phyloP scores from a whole-genome alignment of 2,797 vertebrate genomes.

The Morus bassanus region DNA sequence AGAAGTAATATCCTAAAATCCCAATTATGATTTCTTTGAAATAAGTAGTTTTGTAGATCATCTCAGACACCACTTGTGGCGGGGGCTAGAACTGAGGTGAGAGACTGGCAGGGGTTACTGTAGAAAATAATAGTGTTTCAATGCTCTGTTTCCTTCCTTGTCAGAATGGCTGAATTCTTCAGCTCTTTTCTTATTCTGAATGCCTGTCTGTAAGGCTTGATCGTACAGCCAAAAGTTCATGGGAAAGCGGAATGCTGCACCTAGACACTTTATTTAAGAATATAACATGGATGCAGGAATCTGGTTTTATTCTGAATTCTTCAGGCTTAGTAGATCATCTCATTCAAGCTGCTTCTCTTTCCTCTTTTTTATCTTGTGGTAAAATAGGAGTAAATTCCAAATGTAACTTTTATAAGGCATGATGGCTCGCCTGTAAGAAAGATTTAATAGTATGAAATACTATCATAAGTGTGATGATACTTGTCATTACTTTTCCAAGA shows the following conservation, averaged over 20 bases:
- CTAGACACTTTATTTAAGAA: fast-evolving
- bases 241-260: neutral
- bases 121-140: neutral
- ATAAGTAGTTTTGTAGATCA: neutral
- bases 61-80: neutral
- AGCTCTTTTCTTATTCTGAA: neutral
- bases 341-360: neutral
- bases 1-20: neutral
- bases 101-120: neutral
- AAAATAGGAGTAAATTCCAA: neutral
- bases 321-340: neutral
- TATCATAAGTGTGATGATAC: fast-evolving
- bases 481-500: neutral
- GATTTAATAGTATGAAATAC: neutral
- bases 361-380: neutral
- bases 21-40: neutral
- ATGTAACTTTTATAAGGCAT: neutral
- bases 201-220: neutral
- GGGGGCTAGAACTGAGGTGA: neutral
- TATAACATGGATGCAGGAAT: neutral
- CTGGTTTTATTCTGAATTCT: neutral
- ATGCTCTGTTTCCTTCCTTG: neutral
- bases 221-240: neutral
- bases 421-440: neutral
- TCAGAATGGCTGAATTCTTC: neutral